Percentiles rank a stretch among this genome's conserved stretches.
Conservation (phyloP, 1,140 invertebrate genomes). For the Caerostris extrusa region DNA sequence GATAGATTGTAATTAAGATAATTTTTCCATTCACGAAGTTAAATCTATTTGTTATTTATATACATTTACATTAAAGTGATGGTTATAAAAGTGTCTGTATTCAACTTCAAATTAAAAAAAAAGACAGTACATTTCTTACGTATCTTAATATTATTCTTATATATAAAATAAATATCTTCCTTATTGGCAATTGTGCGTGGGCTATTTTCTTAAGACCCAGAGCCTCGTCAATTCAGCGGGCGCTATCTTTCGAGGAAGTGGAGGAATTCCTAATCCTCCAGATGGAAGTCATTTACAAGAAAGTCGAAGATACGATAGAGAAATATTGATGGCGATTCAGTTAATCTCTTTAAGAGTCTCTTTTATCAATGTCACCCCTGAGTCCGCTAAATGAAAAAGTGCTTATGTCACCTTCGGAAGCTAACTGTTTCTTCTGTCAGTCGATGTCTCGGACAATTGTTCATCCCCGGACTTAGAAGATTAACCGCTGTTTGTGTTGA, state of each 20-base stretch:
- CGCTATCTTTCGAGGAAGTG: not conserved
- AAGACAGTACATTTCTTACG: no score
- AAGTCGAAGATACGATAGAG: not conserved
- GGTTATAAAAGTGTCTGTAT: no score
- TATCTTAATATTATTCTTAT: no score
- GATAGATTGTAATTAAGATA: no score
- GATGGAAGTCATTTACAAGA: slow-evolving; percentile 47
- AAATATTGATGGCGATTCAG: slow-evolving; percentile 43
- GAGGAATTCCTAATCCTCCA: not conserved
- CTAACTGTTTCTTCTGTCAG: not conserved
- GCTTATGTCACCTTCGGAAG: not conserved
- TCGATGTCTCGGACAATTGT: not conserved
- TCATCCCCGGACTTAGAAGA: no score
- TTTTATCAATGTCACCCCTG: slow-evolving; percentile 34
- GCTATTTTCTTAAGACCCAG: not conserved
- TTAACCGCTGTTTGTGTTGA: no score
- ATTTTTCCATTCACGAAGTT: no score
- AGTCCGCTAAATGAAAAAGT: slow-evolving; percentile 9
- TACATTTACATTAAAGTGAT: no score
- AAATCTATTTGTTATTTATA: no score
- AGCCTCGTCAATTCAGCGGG: not conserved
- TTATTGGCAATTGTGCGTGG: not conserved
- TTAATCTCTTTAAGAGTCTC: slow-evolving; percentile 46
- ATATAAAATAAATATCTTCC: no score
- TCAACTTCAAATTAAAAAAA: no score